Evolutionary conservation across 2,797 vertebrate genomes (phyloP).

Genomic region (Myotis planiceps): DNA sequence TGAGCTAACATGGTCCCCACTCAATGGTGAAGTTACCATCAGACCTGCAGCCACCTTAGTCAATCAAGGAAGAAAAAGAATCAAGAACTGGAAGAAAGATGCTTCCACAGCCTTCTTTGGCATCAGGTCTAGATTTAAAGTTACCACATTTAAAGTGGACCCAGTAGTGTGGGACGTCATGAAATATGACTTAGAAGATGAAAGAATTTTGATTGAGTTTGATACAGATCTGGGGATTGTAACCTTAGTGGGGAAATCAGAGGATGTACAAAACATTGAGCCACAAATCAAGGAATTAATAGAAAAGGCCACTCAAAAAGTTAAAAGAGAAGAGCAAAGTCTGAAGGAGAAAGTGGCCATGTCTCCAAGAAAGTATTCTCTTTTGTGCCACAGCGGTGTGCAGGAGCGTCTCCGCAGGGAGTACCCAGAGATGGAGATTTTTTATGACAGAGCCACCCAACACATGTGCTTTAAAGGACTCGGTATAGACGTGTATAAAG

Average conservation of each 20-base stretch:
- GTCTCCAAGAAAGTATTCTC: slow-evolving; percentile 78
- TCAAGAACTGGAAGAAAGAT: slow-evolving; percentile 87
- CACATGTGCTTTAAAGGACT: slow-evolving; percentile 87
- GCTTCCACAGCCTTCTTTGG: slow-evolving; percentile 79
- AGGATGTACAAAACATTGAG: slow-evolving; percentile 79
- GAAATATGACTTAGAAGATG: slow-evolving; percentile 69
- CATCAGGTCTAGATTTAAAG: slow-evolving; percentile 85
- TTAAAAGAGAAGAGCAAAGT: slow-evolving; percentile 84
- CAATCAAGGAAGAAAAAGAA: slow-evolving; percentile 82
- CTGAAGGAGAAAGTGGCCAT: slow-evolving; percentile 82
- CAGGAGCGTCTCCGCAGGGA: slow-evolving; percentile 64
- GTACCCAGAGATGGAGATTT: slow-evolving; percentile 83
- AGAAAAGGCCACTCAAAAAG: slow-evolving; percentile 70
- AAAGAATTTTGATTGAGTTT: slow-evolving; percentile 81
- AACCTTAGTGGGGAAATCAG: slow-evolving; percentile 86
- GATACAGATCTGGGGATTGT: slow-evolving; percentile 69
- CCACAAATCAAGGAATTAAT: slow-evolving; percentile 82
- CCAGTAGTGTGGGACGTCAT: slow-evolving; percentile 85
- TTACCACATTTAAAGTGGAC: slow-evolving; percentile 62
- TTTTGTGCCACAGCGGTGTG: slow-evolving; percentile 86
- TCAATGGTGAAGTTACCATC: slow-evolving; percentile 79
- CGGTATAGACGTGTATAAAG: slow-evolving; percentile 83
- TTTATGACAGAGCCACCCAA: slow-evolving; percentile 78
- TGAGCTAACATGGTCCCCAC: slow-evolving; percentile 82
- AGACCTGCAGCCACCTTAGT: slow-evolving; percentile 85